Evolutionary conservation across 2,888 invertebrate species (phyloP).

Genomic region (Tyria jacobaeae): DNA sequence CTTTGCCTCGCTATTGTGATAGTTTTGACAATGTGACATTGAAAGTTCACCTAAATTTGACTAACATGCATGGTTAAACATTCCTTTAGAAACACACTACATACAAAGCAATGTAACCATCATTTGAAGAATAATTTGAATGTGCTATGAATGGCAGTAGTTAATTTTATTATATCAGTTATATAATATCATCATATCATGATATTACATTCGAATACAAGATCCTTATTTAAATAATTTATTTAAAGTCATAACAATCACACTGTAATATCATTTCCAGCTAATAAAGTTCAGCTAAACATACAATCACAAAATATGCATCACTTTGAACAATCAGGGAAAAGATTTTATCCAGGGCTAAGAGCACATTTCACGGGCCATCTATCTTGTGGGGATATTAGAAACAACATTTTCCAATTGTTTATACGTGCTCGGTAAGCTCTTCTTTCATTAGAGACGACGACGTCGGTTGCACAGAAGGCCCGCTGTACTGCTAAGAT

Average conservation of each 20-base stretch:
- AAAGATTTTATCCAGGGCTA: conserved; percentile 51
- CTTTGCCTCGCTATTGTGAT: conserved; percentile 23
- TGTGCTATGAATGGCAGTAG: background rate
- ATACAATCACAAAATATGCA: conserved; percentile 31
- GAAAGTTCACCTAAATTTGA: conserved; percentile 32
- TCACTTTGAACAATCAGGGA: conserved; percentile 31
- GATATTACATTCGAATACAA: background rate
- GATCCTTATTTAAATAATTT: background rate
- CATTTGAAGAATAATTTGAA: background rate
- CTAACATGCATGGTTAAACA: background rate
- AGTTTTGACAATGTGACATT: conserved; percentile 36
- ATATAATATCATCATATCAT: too few relatives aligned
- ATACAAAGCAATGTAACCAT: background rate
- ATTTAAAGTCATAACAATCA: background rate
- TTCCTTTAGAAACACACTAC: background rate
- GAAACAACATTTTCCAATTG: conserved; percentile 82
- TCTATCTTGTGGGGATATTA: conserved; percentile 80
- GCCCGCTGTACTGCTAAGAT: conserved; percentile 73
- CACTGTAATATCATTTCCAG: background rate
- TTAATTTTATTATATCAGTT: too few relatives aligned
- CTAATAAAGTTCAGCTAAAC: conserved; percentile 38
- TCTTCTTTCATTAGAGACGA: conserved; percentile 84
- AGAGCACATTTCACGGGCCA: conserved; percentile 67
- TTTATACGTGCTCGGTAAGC: conserved; percentile 83
- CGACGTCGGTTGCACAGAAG: conserved; percentile 77